phyloP scores from a whole-genome alignment of 2,113 vertebrate species.

The Dolichotis patagonum region DNA sequence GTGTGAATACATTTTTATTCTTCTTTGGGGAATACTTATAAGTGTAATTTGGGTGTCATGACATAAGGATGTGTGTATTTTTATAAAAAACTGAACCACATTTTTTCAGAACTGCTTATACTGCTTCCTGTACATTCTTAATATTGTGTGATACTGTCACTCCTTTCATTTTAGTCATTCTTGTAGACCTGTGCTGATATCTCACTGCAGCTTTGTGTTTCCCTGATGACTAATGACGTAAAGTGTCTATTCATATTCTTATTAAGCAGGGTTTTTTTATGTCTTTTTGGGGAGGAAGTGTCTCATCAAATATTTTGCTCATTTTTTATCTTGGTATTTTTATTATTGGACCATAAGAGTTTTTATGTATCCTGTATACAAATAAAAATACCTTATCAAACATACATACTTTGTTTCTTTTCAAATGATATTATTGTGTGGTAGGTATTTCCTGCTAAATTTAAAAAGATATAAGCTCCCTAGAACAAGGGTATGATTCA shows the following conservation, averaged over 20 bases:
- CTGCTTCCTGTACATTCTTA: background rate
- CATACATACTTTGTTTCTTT: background rate
- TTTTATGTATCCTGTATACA: background rate
- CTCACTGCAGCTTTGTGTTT: background rate
- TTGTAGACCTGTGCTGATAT: background rate
- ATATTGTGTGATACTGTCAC: background rate
- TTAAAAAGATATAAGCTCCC: background rate
- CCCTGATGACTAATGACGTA: background rate
- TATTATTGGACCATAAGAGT: background rate
- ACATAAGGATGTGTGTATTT: background rate
- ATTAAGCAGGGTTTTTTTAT: background rate
- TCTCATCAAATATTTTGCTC: background rate
- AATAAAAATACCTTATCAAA: background rate
- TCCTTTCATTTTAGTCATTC: background rate
- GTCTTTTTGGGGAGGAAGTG: background rate
- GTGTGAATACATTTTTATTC: background rate
- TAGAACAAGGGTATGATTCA: background rate
- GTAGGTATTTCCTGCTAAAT: slow-evolving; percentile 13
- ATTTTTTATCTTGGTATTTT: background rate
- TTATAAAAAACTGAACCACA: background rate
- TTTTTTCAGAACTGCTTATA: background rate
- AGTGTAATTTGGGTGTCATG: background rate
- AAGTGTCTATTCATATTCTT: background rate
- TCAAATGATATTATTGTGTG: background rate
- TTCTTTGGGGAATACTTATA: background rate